Percentiles rank a stretch among this genome's conserved stretches.
Conservation (phyloP, 2,113 vertebrate species). For the Sapajus apella region DNA sequence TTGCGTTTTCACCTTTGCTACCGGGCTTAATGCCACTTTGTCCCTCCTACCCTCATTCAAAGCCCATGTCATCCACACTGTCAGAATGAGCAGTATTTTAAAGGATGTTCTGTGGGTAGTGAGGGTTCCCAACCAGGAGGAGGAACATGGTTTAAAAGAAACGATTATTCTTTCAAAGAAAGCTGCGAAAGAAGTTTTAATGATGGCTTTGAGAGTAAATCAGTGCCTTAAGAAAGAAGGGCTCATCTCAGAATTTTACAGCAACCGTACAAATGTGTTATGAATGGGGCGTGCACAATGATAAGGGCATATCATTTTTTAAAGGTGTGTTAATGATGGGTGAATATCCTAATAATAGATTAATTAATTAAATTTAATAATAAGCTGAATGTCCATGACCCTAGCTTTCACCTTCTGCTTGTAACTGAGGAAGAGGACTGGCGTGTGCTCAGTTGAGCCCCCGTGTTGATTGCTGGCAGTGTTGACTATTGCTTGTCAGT, state of each 20-base stretch:
- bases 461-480: neutral
- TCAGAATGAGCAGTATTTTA: neutral
- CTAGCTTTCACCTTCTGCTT: slow-evolving; percentile 65
- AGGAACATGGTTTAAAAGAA: neutral
- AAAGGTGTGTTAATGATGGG: slow-evolving; percentile 21
- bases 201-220: neutral
- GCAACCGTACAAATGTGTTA: neutral
- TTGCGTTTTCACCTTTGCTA: neutral
- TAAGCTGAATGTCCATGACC: slow-evolving; percentile 33
- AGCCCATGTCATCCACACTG: neutral
- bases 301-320: slow-evolving; percentile 40
- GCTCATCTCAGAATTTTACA: neutral
- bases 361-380: neutral
- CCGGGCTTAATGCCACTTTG: neutral
- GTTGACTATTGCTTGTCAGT: too few species aligned
- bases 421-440: slow-evolving; percentile 66
- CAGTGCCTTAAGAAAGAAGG: neutral
- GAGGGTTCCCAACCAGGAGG: neutral
- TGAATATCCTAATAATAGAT: slow-evolving; percentile 52
- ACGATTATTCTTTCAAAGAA: neutral
- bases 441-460: neutral
- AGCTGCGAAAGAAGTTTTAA: neutral
- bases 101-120: neutral
- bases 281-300: neutral
- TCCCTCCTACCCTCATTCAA: neutral